Evolutionary conservation across 2,888 invertebrate species (phyloP).

Genomic region (Trichopoda pennipes): DNA sequence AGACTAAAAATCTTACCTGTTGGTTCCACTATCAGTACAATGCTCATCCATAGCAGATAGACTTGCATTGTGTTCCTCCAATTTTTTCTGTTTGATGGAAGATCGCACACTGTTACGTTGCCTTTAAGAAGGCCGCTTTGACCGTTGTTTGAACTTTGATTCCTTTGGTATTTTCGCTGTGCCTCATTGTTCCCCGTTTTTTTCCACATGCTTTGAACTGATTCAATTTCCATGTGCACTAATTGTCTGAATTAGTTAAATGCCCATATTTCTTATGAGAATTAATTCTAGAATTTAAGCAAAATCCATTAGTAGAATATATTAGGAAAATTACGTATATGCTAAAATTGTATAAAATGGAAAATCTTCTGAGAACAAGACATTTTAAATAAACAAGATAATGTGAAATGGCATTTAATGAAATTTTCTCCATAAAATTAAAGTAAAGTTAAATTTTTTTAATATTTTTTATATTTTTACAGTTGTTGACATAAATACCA

Average conservation of each 20-base stretch:
- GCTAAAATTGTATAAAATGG: no score
- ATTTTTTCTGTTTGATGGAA: background rate
- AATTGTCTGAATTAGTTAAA: conserved; percentile 40
- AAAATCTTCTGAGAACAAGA: no score
- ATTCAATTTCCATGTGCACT: conserved; percentile 41
- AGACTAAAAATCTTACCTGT: conserved; percentile 37
- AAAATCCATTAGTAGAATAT: background rate
- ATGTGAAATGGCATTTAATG: no score
- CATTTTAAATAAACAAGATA: no score
- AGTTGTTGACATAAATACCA: no score
- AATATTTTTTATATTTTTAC: no score
- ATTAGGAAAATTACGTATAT: background rate
- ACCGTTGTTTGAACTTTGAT: conserved; percentile 21
- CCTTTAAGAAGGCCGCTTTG: background rate
- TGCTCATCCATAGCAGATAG: conserved; percentile 38
- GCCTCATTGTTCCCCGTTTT: conserved; percentile 40
- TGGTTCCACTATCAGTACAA: conserved; percentile 38
- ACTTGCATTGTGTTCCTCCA: conserved; percentile 46
- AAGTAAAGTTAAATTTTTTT: no score
- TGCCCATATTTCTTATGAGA: conserved; percentile 42
- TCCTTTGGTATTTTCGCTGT: conserved; percentile 31
- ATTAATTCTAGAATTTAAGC: conserved; percentile 39
- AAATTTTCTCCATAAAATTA: no score
- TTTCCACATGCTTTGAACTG: conserved; percentile 58
- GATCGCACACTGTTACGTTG: conserved; percentile 32